Conservation (phyloP, 53 echinoderm and acorn worm genomes). For the Zoroaster sp. region DNA sequence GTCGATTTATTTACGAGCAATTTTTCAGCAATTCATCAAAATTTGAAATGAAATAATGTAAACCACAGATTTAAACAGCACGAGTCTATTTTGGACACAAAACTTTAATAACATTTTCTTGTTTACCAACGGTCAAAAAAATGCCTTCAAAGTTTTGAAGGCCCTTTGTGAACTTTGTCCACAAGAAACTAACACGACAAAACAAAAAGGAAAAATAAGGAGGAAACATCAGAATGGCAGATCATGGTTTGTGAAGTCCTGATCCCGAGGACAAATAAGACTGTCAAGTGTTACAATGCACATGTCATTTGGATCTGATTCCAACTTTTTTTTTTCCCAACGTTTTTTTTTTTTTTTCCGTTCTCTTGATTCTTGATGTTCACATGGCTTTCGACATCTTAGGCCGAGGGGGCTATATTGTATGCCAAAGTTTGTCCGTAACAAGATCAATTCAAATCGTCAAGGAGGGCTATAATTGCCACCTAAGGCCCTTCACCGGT, state of each 20-base stretch:
- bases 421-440: slow-evolving; percentile 33
- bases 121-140: too few species aligned
- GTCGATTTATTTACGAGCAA: too few species aligned
- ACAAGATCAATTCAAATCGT: slow-evolving; percentile 24
- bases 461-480: slow-evolving; percentile 40
- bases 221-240: background rate
- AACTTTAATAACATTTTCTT: too few species aligned
- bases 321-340: background rate
- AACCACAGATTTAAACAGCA: too few species aligned
- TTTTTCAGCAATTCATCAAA: too few species aligned
- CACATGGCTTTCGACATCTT: background rate
- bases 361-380: background rate
- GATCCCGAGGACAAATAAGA: background rate
- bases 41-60: too few species aligned
- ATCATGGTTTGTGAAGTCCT: background rate
- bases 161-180: too few species aligned
- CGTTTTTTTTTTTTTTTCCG: background rate
- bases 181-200: background rate
- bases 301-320: too few species aligned
- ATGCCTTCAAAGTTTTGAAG: too few species aligned
- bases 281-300: slow-evolving; percentile 7
- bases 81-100: too few species aligned
- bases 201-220: background rate
- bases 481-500: background rate
- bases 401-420: slow-evolving; percentile 12